phyloP scores from a whole-genome alignment of 2,113 vertebrate species.

The Elaphurus davidianus region DNA sequence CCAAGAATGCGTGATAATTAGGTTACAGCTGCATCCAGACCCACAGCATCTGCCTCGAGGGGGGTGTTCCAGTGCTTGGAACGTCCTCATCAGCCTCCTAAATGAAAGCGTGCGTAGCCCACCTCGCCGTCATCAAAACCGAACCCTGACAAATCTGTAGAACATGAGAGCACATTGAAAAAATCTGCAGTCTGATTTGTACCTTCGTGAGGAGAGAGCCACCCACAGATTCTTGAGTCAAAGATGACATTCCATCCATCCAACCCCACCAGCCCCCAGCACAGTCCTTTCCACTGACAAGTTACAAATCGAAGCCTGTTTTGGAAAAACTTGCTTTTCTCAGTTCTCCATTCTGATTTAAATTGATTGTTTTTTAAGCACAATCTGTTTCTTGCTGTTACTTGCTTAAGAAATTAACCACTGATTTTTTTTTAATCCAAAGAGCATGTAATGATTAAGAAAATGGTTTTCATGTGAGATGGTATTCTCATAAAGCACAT shows the following conservation, averaged over 20 bases:
- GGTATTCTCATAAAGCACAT: background rate
- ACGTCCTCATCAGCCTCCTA: constrained; percentile 38
- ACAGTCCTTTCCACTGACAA: background rate
- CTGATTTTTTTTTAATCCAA: constrained; percentile 44
- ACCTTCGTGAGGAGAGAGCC: constrained; percentile 37
- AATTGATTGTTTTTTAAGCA: constrained; percentile 37
- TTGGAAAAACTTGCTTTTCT: background rate
- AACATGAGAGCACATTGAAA: constrained; percentile 38
- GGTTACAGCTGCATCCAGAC: constrained; percentile 56
- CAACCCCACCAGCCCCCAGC: background rate
- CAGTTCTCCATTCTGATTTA: constrained; percentile 56
- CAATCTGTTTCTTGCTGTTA: constrained; percentile 40
- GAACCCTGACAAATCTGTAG: constrained; percentile 63
- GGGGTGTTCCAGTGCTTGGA: background rate
- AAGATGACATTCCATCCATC: background rate
- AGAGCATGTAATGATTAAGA: constrained; percentile 19
- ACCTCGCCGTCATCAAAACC: background rate
- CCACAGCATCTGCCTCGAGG: constrained; percentile 46
- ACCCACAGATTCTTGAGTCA: constrained; percentile 29
- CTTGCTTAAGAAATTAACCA: constrained; percentile 61
- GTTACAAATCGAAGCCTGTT: constrained; percentile 38
- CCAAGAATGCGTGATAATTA: constrained; percentile 74
- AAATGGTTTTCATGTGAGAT: background rate
- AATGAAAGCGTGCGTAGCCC: background rate
- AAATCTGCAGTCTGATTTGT: constrained; percentile 49